phyloP scores from a whole-genome alignment of 1,140 invertebrate genomes.

The Panagrolaimus sp. region DNA sequence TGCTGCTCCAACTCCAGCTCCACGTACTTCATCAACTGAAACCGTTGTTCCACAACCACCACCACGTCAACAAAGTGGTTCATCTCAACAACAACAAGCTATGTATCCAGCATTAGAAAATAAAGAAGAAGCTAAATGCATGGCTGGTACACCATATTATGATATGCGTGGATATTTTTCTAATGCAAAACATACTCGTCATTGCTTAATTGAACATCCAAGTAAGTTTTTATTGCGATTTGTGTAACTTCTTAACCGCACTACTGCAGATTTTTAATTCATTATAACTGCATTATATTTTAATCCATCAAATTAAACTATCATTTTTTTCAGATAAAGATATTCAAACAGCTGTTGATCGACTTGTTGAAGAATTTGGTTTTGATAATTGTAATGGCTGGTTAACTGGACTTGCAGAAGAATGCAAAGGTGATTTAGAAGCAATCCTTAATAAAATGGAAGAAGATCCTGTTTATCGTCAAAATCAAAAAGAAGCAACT shows the following conservation, averaged over 20 bases:
- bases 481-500: background rate
- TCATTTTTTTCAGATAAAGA: background rate
- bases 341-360: slow-evolving; percentile 2
- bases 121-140: background rate
- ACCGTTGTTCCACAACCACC: too few species aligned
- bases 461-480: background rate
- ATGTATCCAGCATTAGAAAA: background rate
- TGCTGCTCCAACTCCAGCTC: background rate
- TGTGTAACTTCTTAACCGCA: too few species aligned
- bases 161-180: background rate
- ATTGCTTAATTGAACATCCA: slow-evolving; percentile 8
- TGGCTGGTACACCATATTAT: slow-evolving; percentile 2
- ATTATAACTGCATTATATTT: too few species aligned
- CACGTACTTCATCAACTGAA: background rate
- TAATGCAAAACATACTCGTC: background rate
- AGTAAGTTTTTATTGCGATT: background rate
- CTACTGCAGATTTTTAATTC: too few species aligned
- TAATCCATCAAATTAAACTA: background rate
- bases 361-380: background rate
- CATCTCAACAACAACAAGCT: too few species aligned
- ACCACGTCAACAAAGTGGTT: too few species aligned
- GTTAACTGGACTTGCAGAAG: background rate
- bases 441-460: background rate
- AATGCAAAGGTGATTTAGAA: background rate
- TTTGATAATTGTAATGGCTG: slow-evolving; percentile 8